Evolutionary conservation across 1,140 invertebrate species (phyloP).

Genomic region (Diuraphis noxia): DNA sequence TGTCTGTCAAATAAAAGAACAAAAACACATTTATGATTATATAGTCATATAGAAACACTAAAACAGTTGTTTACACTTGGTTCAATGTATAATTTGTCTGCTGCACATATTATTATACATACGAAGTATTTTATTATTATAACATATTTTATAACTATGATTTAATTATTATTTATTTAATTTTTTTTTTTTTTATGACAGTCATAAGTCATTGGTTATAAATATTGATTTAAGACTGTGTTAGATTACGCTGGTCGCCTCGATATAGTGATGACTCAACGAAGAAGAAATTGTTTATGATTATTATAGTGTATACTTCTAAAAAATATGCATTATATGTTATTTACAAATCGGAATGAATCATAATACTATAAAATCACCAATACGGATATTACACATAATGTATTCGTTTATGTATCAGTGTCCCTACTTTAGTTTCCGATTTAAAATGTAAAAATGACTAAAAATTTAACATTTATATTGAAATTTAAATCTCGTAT

Average conservation of each 20-base stretch:
- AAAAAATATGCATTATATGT: neutral
- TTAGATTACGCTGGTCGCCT: neutral
- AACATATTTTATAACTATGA: neutral
- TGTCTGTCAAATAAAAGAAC: neutral
- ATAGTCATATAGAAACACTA: neutral
- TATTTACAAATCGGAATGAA: neutral
- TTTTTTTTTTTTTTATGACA: neutral
- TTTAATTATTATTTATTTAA: neutral
- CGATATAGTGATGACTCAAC: neutral
- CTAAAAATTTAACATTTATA: neutral
- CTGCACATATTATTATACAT: neutral
- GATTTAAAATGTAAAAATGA: neutral
- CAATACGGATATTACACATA: no score
- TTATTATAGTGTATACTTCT: neutral
- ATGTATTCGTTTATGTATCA: neutral
- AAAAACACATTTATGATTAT: neutral
- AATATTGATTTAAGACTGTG: neutral
- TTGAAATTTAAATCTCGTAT: neutral
- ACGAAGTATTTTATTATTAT: neutral
- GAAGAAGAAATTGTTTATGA: neutral
- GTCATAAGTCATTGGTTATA: neutral
- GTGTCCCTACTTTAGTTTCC: neutral
- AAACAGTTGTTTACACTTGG: neutral
- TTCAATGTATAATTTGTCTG: neutral
- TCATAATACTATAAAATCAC: neutral